Evolutionary conservation across 2,113 vertebrate genomes (phyloP), one percentile per base, ranked within the genome.

Genomic region (Pedionomus torquatus): DNA sequence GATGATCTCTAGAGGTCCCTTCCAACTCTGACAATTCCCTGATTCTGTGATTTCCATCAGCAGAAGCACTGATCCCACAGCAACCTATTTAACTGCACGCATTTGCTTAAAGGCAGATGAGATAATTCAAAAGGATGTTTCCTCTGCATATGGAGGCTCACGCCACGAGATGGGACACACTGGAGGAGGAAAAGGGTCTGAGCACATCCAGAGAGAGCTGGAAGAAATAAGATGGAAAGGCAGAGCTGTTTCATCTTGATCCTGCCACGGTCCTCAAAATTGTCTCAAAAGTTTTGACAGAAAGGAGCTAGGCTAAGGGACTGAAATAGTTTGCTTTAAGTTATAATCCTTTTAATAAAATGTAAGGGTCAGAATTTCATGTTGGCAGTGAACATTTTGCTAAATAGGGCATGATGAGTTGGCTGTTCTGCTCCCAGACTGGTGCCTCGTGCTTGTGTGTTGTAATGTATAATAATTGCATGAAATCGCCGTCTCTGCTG

Each of bases 311-410:
- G 41, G 83, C 28, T 63, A 69, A 82, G 70, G 87, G 65, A 89
- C 89, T 8, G 81, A 78, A 97, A 87, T 91, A 84, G 92, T 95
- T 95, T 96, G 76, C 92, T 96, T 95, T 95, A 74, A 84, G 90
- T 92, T 63, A 85, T 95, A 93, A 95, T 92, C 91, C 96, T 80
- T 95, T 93, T 95, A 97, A 96, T 91, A 93, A 96, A 94, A 96
- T 87, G 80, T 89, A 69, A 88, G 92, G 92, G 87, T 96, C 87
- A 95, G 87, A 95, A 94, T 93, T 93, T 92, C 83, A 52, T 16
- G 1, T 92, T 51, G 78, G 86, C 68, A 84, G 74, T 17, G 87
- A 90, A 91, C 78, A 23, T 87, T 82, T 96, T 87, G 83, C 93
- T 94, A 93, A 94, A 93, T 95, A 96, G 90, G 87, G 83, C 90